These are phyloP conservation scores for Crotophaga sulcirostris DNA, from an alignment of 2,113 vertebrate genomes.

Conservation along the genomic window DNA sequence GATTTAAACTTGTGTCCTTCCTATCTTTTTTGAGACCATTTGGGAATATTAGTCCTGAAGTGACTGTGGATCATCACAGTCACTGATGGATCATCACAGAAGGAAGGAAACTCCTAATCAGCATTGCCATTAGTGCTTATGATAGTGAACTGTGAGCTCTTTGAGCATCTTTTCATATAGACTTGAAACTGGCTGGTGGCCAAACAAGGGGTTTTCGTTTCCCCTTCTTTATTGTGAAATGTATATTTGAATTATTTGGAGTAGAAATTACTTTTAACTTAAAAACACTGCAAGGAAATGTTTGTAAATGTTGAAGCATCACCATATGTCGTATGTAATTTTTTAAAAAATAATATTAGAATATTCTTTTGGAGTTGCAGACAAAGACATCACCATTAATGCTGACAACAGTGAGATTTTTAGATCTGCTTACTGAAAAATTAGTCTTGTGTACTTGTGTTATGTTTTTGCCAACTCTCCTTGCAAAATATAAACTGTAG, in stretches of 20 bases:
- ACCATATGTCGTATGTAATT: neutral
- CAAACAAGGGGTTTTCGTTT: neutral
- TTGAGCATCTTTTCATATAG: conserved; percentile 5
- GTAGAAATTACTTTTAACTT: neutral
- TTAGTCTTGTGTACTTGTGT: accelerated
- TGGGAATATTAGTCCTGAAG: conserved; percentile 8
- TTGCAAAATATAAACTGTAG: neutral
- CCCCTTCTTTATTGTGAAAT: neutral
- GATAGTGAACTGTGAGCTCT: neutral
- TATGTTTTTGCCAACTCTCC: neutral
- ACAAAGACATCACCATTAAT: neutral
- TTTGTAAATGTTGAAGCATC: neutral
- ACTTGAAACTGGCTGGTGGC: neutral
- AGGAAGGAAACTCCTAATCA: neutral
- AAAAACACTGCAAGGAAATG: neutral
- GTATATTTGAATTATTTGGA: neutral
- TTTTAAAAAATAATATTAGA: neutral
- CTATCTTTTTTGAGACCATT: neutral
- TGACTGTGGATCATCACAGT: neutral
- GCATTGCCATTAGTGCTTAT: neutral
- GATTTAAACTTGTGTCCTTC: conserved; percentile 16
- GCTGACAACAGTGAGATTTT: neutral
- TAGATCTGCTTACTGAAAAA: neutral
- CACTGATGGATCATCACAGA: neutral
- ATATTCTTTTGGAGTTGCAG: neutral